These are phyloP conservation scores for Caenorhabditis uteleia DNA, from an alignment of 2,888 invertebrate genomes.

Conservation along the genomic window DNA sequence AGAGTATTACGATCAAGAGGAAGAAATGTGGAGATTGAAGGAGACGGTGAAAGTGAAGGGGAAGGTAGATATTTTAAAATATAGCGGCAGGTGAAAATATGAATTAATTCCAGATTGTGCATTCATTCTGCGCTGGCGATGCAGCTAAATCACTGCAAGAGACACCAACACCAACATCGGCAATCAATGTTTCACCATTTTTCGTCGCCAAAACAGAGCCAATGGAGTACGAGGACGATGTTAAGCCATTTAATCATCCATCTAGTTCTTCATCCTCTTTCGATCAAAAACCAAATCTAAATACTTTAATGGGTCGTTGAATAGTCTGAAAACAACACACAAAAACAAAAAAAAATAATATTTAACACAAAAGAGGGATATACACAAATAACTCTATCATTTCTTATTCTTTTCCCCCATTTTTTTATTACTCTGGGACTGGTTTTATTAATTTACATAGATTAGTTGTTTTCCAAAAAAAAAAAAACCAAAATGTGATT, in stretches of 20 bases:
- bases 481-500: no score
- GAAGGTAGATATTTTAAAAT: constrained; percentile 34
- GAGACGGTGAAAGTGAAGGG: constrained; percentile 46
- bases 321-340: background rate
- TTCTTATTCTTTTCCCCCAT: background rate
- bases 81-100: background rate
- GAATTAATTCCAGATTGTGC: constrained; percentile 26
- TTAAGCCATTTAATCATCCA: constrained; percentile 5
- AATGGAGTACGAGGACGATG: constrained; percentile 3
- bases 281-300: background rate
- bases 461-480: no score
- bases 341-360: no score
- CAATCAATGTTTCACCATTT: no score
- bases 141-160: constrained; percentile 16
- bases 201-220: constrained; percentile 18
- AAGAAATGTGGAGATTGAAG: constrained; percentile 91
- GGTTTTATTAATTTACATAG: no score
- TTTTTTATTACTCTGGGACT: background rate
- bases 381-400: background rate
- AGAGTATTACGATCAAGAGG: constrained; percentile 93
- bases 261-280: no score
- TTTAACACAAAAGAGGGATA: background rate
- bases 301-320: background rate
- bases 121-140: constrained; percentile 23
- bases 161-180: constrained; percentile 4